Conservation (phyloP, 2,888 invertebrate species). For the Trissoscelio sp. region DNA sequence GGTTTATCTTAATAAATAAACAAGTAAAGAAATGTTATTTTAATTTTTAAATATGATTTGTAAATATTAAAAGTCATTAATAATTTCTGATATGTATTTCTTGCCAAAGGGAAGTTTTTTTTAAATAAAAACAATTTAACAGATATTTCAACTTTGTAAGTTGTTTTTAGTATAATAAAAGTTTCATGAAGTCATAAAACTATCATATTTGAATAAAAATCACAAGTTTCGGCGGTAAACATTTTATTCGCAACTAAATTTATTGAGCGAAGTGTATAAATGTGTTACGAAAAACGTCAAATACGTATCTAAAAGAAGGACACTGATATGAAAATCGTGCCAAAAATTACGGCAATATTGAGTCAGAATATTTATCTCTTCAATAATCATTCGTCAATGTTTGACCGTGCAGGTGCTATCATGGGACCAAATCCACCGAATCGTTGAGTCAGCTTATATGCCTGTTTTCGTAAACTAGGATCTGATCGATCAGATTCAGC, state of each 20-base stretch:
- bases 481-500: conserved; percentile 42
- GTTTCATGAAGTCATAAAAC: conserved; percentile 12
- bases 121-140: conserved; percentile 10
- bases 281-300: background rate
- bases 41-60: background rate
- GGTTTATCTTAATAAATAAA: no score
- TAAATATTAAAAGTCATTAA: background rate
- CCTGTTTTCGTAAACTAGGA: conserved; percentile 59
- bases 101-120: conserved; percentile 3
- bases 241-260: conserved; percentile 1
- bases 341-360: conserved; percentile 20
- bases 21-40: background rate
- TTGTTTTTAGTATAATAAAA: conserved; percentile 9
- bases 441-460: conserved; percentile 41
- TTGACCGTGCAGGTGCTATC: conserved; percentile 47
- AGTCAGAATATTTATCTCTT: conserved; percentile 38
- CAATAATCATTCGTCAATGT: conserved; percentile 53
- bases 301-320: conserved; percentile 1
- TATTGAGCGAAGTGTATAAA: background rate
- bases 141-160: background rate
- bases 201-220: conserved; percentile 4
- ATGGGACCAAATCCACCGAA: conserved; percentile 10
- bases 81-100: background rate
- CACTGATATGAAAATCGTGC: conserved; percentile 14
- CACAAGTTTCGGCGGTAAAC: background rate